A percentile compares a stretch with the other conserved stretches of the same genome.
phyloP scores from a whole-genome alignment of 2,113 vertebrate species.

The Euleptes europaea region DNA sequence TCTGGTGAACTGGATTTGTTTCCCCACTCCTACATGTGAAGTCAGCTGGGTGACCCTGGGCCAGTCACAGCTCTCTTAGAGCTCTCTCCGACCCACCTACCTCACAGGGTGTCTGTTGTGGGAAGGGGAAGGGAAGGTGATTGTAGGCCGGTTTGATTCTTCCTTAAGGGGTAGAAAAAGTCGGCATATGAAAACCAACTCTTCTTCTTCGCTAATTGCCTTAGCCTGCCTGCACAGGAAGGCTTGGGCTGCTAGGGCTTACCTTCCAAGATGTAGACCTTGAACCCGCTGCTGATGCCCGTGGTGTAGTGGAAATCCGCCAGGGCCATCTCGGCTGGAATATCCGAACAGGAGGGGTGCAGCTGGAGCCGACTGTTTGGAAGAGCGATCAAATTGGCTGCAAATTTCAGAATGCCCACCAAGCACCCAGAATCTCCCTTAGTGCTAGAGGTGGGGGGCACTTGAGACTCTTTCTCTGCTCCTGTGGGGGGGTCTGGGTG shows the following conservation, averaged over 20 bases:
- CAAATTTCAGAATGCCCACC: background rate
- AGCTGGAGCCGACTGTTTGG: background rate
- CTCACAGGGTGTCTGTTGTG: no score
- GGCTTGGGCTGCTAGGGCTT: background rate
- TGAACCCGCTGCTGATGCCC: constrained; percentile 56
- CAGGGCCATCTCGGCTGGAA: constrained; percentile 32
- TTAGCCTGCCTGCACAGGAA: no score
- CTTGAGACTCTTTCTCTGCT: background rate
- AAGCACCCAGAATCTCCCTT: background rate
- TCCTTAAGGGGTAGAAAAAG: no score
- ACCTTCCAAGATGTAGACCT: constrained; percentile 58
- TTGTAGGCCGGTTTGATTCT: no score
- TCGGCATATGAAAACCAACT: no score
- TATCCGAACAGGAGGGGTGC: background rate
- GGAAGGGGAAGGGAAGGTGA: no score
- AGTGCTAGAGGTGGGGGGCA: background rate
- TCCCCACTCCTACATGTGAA: no score
- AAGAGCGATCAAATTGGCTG: background rate
- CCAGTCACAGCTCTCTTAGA: no score
- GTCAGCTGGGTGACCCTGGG: no score
- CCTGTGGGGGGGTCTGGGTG: background rate
- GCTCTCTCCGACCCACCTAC: no score
- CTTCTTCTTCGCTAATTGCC: background rate
- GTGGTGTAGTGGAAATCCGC: constrained; percentile 53
- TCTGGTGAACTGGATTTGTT: no score